phyloP scores from a whole-genome alignment of 2,888 invertebrate genomes.

The Margaritifera margaritifera region DNA sequence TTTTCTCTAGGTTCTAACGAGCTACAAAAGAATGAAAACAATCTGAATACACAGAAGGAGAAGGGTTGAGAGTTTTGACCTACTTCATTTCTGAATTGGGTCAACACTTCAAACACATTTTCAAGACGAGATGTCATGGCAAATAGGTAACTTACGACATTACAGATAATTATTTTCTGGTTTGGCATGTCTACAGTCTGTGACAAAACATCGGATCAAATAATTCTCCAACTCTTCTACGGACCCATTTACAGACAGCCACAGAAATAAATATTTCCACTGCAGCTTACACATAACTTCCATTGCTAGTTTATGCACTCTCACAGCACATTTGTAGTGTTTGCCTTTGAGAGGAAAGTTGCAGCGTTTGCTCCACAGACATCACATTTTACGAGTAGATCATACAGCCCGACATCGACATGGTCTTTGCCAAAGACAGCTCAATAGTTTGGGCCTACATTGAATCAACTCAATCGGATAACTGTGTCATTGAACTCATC shows the following conservation, averaged over 20 bases:
- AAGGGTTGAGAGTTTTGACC: too few species aligned
- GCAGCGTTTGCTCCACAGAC: constrained; percentile 1
- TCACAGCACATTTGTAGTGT: constrained; percentile 2
- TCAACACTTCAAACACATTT: too few species aligned
- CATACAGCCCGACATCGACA: constrained; percentile 1
- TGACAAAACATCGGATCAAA: too few species aligned
- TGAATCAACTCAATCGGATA: constrained; percentile 4
- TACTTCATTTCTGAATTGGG: too few species aligned
- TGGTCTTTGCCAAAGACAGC: constrained; percentile 1
- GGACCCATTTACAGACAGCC: not conserved
- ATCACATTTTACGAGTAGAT: constrained; percentile 1
- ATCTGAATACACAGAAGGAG: too few species aligned
- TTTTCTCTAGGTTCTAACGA: too few species aligned
- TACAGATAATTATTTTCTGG: too few species aligned
- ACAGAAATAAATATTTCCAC: not conserved
- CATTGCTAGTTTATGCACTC: not conserved
- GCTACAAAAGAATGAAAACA: too few species aligned
- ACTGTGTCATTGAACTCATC: constrained; percentile 1
- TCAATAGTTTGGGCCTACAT: not conserved
- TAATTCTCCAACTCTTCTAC: too few species aligned
- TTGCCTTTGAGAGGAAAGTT: not conserved
- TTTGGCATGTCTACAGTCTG: too few species aligned
- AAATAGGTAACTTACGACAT: too few species aligned
- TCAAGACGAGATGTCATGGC: too few species aligned
- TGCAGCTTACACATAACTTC: constrained; percentile 1